Evolutionary conservation across 2,113 vertebrate genomes (phyloP).

Genomic region (Cyrtonyx montezumae): DNA sequence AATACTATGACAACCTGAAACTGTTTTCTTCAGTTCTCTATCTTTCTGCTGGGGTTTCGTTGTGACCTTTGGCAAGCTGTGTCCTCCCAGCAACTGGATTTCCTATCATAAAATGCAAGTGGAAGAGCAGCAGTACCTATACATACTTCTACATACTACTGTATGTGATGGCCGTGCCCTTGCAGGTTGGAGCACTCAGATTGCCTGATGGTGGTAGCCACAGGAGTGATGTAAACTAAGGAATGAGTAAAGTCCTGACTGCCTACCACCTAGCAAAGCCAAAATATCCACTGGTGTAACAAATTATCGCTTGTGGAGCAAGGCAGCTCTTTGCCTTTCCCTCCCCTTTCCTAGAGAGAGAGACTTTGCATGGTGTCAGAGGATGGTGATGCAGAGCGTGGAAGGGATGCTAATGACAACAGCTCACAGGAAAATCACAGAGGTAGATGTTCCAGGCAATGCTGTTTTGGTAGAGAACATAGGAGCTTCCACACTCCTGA

Average conservation of each 20-base stretch:
- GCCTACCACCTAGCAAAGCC: not conserved
- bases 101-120: not conserved
- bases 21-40: not conserved
- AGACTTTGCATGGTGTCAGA: not conserved
- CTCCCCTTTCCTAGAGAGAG: not conserved
- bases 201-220: not conserved
- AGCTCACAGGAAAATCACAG: not conserved
- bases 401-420: not conserved
- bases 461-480: not conserved
- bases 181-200: not conserved
- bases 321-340: rapidly evolving
- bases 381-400: not conserved
- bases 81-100: not conserved
- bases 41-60: not conserved
- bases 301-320: not conserved
- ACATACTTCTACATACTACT: too few species aligned
- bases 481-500: not conserved
- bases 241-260: not conserved
- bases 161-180: not conserved
- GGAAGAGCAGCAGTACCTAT: not conserved
- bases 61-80: not conserved
- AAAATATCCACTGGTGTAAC: not conserved
- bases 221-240: not conserved
- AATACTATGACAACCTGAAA: not conserved
- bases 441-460: not conserved